Percentiles rank a stretch among this genome's conserved stretches.
Conservation (phyloP, 2,113 vertebrate genomes). For the Labeo catla region DNA sequence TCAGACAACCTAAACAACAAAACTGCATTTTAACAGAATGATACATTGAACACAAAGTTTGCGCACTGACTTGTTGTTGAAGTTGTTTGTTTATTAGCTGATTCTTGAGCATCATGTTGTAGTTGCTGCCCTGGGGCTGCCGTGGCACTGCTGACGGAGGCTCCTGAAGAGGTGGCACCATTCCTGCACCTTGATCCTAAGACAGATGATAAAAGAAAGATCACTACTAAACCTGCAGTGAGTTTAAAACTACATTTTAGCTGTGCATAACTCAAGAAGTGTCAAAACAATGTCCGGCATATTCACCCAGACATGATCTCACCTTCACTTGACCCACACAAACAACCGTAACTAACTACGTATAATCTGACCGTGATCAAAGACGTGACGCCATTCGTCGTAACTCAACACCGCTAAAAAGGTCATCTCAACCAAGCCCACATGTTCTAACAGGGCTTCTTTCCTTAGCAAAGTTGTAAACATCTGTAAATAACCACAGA, state of each 20-base stretch:
- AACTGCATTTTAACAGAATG: background rate
- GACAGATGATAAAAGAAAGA: slow-evolving; percentile 45
- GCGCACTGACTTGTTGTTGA: slow-evolving; percentile 51
- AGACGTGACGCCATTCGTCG: slow-evolving; percentile 22
- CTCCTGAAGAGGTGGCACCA: slow-evolving; percentile 78
- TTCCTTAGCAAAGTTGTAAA: slow-evolving; percentile 50
- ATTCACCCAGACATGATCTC: slow-evolving; percentile 15
- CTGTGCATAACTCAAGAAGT: background rate
- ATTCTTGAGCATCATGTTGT: slow-evolving; percentile 78
- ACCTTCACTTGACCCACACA: slow-evolving; percentile 29
- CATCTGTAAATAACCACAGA: slow-evolving; percentile 58
- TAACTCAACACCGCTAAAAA: slow-evolving; percentile 24
- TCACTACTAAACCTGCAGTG: slow-evolving; percentile 43
- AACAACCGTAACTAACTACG: slow-evolving; percentile 31
- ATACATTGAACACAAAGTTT: background rate
- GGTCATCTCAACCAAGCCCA: slow-evolving; percentile 36
- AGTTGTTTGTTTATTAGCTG: slow-evolving; percentile 76
- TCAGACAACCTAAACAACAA: background rate
- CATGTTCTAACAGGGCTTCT: slow-evolving; percentile 38
- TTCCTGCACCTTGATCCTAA: slow-evolving; percentile 76
- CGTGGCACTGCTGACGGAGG: slow-evolving; percentile 67
- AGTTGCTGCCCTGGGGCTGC: slow-evolving; percentile 65
- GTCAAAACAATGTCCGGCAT: slow-evolving; percentile 36
- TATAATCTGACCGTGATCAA: slow-evolving; percentile 14
- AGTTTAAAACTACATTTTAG: slow-evolving; percentile 41